Conservation (phyloP, 2,113 vertebrate species). For the Alouatta palliata region DNA sequence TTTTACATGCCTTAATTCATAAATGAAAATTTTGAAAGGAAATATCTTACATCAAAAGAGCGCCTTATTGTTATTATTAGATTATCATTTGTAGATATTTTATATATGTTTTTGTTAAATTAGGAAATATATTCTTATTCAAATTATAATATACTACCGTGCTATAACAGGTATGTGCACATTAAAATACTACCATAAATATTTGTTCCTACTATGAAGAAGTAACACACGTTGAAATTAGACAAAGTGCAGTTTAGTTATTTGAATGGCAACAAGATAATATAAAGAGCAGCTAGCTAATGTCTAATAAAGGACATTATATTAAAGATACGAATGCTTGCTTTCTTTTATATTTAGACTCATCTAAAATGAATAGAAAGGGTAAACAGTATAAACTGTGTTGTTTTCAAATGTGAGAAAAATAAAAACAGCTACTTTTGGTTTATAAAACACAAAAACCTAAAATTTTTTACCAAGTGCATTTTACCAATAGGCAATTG, state of each 20-base stretch:
- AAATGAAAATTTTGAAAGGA: neutral
- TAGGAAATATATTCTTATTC: neutral
- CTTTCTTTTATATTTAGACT: conserved; percentile 20
- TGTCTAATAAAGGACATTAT: neutral
- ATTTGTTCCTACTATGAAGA: neutral
- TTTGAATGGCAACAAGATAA: neutral
- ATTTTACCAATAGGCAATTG: neutral
- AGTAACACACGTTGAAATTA: neutral
- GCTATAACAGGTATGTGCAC: neutral
- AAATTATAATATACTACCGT: neutral
- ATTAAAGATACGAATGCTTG: conserved; percentile 32
- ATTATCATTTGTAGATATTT: neutral
- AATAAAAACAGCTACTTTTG: neutral
- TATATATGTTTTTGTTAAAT: neutral
- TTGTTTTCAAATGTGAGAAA: conserved; percentile 11
- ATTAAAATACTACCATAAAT: neutral
- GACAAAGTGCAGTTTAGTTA: neutral
- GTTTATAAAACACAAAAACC: neutral
- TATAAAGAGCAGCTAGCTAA: neutral
- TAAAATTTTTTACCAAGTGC: neutral
- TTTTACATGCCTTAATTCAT: neutral
- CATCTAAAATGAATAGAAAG: conserved; percentile 5
- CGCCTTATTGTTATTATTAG: neutral
- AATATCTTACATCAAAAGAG: neutral
- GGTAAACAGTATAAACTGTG: neutral